A percentile compares a stretch with the other conserved stretches of the same genome.
Conservation (phyloP, 2,797 vertebrate genomes). For the Falco columbarius region DNA sequence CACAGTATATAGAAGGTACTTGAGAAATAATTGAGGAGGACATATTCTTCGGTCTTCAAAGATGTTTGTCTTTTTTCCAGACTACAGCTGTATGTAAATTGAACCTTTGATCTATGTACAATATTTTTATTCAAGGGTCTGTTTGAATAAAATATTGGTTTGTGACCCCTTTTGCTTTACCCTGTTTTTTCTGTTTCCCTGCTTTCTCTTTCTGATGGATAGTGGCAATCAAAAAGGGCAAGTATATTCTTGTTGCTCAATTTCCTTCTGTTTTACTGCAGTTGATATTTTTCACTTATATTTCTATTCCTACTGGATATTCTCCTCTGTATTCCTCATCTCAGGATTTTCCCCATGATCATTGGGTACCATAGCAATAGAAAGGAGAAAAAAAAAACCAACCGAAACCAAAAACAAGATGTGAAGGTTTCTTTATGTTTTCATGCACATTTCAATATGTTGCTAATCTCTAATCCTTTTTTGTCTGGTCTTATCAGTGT, state of each 20-base stretch:
- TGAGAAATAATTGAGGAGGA: slow-evolving; percentile 34
- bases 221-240: slow-evolving; percentile 83
- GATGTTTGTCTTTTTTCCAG: slow-evolving; percentile 74
- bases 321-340: slow-evolving; percentile 74
- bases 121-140: slow-evolving; percentile 98
- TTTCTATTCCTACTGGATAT: slow-evolving; percentile 73
- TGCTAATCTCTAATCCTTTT: slow-evolving; percentile 28
- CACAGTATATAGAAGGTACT: slow-evolving; percentile 65
- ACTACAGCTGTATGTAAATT: slow-evolving; percentile 74
- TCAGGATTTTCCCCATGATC: slow-evolving; percentile 51
- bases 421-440: not conserved
- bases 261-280: slow-evolving; percentile 78
- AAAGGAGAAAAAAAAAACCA: not conserved
- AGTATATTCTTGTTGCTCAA: slow-evolving; percentile 87
- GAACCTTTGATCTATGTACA: slow-evolving; percentile 84
- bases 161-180: slow-evolving; percentile 94
- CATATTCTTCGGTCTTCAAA: slow-evolving; percentile 66
- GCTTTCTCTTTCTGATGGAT: slow-evolving; percentile 86
- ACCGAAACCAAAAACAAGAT: too few species aligned
- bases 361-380: slow-evolving; percentile 11
- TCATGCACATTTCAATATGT: slow-evolving; percentile 13
- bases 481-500: slow-evolving; percentile 20
- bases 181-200: slow-evolving; percentile 85
- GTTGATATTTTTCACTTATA: slow-evolving; percentile 67
- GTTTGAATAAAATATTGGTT: slow-evolving; percentile 99